Evolutionary conservation across 2,888 invertebrate genomes (phyloP), one percentile per base, ranked within the genome.

Genomic region (Sisyra nigra): DNA sequence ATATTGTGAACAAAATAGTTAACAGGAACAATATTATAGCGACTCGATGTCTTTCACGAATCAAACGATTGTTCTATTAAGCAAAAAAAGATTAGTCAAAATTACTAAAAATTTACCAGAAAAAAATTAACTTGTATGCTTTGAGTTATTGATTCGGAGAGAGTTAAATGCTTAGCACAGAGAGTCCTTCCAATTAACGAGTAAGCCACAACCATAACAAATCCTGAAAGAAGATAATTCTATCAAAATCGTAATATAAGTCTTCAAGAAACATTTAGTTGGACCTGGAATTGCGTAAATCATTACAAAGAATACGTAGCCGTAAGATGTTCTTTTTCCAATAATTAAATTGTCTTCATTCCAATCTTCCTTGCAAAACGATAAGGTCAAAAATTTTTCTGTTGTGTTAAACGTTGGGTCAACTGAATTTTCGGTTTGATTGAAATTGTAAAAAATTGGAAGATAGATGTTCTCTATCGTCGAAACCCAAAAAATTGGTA

Each of bases 231-330:
- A 47, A 48, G 47, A 46, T 40, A 36, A 44, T 44, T 17, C 31
- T 32, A 39, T 34, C 40, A 8, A 18, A 38, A 35, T 14, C 41
- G 13, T 32, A 44, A 42, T 40, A 30, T 24, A 32, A 33, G 29
- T 14, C 14, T 14, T 33, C 32, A 11, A 18, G 34, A 45, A 18
- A 3, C 15, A 17, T 6, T 9, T 40, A 24, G 14, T 32, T 13
- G 6, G 51, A 77, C 83, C 83, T 3, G 84, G 85, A 10, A 83
- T 65, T 1, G 80, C 77, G 53, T 84, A 85, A 31, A 84, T 80
- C n/a, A 81, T 67, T 2, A 76, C 63, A 54, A 84, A 84, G 53
- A 78, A 78, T 53, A 76, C 70, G 1, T 73, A 65, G 8, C 83
- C 83, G 50, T 77, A 78, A 2, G 73, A 58, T 47, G 72, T 68